Percentiles rank a stretch among this genome's conserved stretches.
Conservation (phyloP, 2,888 invertebrate species). For the Odiellus spinosus region DNA sequence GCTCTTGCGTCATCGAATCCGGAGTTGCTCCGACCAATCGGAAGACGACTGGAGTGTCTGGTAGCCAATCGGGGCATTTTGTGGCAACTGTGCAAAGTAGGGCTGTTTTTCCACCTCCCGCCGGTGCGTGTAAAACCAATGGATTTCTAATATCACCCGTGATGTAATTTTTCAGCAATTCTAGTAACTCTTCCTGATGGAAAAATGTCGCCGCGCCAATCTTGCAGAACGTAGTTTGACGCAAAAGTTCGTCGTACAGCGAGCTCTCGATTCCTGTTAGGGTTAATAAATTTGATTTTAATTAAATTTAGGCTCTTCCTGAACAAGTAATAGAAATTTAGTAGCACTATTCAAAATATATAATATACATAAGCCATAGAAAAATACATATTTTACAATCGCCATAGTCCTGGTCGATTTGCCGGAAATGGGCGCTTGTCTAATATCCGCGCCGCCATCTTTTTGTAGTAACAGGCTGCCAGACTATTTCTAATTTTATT, state of each 20-base stretch:
- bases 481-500: too few relatives aligned
- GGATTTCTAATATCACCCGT: conserved; percentile 36
- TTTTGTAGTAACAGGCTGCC: too few relatives aligned
- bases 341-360: too few relatives aligned
- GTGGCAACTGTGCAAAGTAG: conserved; percentile 56
- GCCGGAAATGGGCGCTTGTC: too few relatives aligned
- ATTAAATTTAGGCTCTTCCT: background rate
- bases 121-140: conserved; percentile 54
- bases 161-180: conserved; percentile 48
- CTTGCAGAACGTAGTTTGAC: conserved; percentile 55
- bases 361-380: too few relatives aligned
- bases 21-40: conserved; percentile 36
- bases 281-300: background rate
- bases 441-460: too few relatives aligned
- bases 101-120: conserved; percentile 71
- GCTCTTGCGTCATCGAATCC: conserved; percentile 48
- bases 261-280: conserved; percentile 39
- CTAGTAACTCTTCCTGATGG: conserved; percentile 49
- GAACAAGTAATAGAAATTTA: too few relatives aligned
- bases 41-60: conserved; percentile 32
- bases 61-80: conserved; percentile 42
- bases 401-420: too few relatives aligned
- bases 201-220: conserved; percentile 51
- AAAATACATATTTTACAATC: too few relatives aligned
- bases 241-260: conserved; percentile 48